Evolutionary conservation across 2,113 vertebrate species (phyloP), one percentile per base, ranked within the genome.

Genomic region (Chlorodrepanis virens): DNA sequence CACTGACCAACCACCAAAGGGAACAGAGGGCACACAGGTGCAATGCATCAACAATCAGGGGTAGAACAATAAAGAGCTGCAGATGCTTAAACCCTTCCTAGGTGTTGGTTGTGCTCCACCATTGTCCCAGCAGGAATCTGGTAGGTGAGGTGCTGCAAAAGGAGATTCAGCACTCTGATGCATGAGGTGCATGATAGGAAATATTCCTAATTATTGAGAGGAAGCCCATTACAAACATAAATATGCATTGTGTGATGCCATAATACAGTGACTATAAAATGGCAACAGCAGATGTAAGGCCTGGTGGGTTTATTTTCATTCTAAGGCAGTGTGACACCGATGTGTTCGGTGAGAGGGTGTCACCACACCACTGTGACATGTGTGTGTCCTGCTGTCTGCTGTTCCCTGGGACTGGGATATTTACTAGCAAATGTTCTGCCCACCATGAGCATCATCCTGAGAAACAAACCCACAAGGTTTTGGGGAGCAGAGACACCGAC

Each of bases 41-140:
- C 15, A 27, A 0, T 5, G 57, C 57, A 60, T 60, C 2, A 27
- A 27, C 15, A 4, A 18, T 18, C 1, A 37, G 16, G 57, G 57
- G 7, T 3, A 27, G 57, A 4, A 6, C 35, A 60, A 6, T 1
- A 12, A 37, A 60, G 24, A 12, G 24, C 57, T 60, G 11, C 5
- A 37, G 35, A 9, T 37, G 24, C 24, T 18, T 27, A 16, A 27
- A 60, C 7, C 16, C n/a, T 60, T 37, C 23, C 37, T 60, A 18
- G 57, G 24, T 27, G 35, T 27, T 18, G 24, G 35, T 12, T 25
- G 35, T 60, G 10, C 57, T 37, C 15, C 23, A 37, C 35, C 1
- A 0, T 3, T 0, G 5, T 60, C 57, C 35, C 4, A 1, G 12
- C 35, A 37, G 24, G 35, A 60, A 37, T 60, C 23, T 2, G 57